phyloP scores from a whole-genome alignment of 2,113 vertebrate species.

The Danionella cerebrum region DNA sequence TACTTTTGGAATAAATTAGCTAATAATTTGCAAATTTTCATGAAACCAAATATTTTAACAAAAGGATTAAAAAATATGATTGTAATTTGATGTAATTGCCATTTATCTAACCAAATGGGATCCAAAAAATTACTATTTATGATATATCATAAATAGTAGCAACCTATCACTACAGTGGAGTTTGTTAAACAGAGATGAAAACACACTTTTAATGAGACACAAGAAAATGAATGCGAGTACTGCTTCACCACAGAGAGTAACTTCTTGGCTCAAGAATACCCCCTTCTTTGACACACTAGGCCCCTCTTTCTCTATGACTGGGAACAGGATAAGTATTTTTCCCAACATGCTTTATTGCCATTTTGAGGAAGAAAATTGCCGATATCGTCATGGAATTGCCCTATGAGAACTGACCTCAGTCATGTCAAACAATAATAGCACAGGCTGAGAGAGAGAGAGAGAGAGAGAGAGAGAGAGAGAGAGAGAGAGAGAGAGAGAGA shows the following conservation, averaged over 20 bases:
- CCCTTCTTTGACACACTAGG: slow-evolving; percentile 14
- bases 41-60: too few relatives aligned
- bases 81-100: too few relatives aligned
- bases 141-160: too few relatives aligned
- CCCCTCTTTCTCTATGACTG: slow-evolving; percentile 21
- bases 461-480: slow-evolving; percentile 9
- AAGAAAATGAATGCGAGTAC: too few relatives aligned
- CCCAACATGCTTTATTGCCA: slow-evolving; percentile 36
- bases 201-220: too few relatives aligned
- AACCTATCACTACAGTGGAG: too few relatives aligned
- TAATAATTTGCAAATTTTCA: too few relatives aligned
- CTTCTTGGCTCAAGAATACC: slow-evolving; percentile 23
- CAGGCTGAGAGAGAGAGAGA: slow-evolving; percentile 14
- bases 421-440: slow-evolving; percentile 36
- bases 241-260: neutral
- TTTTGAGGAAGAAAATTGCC: slow-evolving; percentile 35
- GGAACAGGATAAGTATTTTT: slow-evolving; percentile 19
- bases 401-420: slow-evolving; percentile 43
- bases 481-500: slow-evolving; percentile 15
- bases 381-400: slow-evolving; percentile 43
- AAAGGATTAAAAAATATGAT: too few relatives aligned
- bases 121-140: slow-evolving; percentile 10
- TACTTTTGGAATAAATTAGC: too few relatives aligned
- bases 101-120: too few relatives aligned
- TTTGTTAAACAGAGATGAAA: too few relatives aligned